Percentiles rank a stretch among this genome's conserved stretches.
phyloP scores from a whole-genome alignment of 2,797 vertebrate species.

The Lepilemur septentrionalis region DNA sequence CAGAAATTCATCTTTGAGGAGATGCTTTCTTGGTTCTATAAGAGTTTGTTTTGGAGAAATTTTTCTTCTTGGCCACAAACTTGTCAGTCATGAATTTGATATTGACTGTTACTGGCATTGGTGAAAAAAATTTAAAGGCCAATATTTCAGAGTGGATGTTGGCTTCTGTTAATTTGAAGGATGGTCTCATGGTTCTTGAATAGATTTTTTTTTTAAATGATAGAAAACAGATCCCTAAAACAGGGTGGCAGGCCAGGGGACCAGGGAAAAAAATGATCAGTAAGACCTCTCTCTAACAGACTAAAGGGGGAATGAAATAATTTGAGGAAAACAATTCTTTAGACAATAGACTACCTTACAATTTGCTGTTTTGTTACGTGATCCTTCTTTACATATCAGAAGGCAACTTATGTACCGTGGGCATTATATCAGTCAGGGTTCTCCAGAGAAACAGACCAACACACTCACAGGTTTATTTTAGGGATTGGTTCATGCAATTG shows the following conservation, averaged over 20 bases:
- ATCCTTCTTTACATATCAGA: background rate
- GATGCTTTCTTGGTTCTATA: background rate
- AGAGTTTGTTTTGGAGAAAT: background rate
- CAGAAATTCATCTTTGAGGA: background rate
- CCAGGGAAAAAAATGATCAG: background rate
- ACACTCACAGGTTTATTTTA: background rate
- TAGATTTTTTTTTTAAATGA: background rate
- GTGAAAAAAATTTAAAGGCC: background rate
- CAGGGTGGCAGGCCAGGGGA: background rate
- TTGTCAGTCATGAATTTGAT: background rate
- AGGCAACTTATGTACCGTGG: background rate
- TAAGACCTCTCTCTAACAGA: background rate
- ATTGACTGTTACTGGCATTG: background rate
- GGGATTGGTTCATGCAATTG: background rate
- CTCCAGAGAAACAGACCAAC: constrained; percentile 2
- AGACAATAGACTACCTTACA: background rate
- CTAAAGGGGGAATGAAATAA: background rate
- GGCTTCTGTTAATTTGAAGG: background rate
- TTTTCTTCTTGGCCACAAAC: background rate
- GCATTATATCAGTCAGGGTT: background rate
- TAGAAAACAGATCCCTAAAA: background rate
- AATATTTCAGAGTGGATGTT: background rate
- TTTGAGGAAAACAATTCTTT: background rate
- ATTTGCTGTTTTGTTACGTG: background rate
- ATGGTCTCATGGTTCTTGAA: background rate